These are phyloP conservation scores for Portevinia maculata DNA, from an alignment of 2,888 invertebrate genomes.

Conservation along the genomic window DNA sequence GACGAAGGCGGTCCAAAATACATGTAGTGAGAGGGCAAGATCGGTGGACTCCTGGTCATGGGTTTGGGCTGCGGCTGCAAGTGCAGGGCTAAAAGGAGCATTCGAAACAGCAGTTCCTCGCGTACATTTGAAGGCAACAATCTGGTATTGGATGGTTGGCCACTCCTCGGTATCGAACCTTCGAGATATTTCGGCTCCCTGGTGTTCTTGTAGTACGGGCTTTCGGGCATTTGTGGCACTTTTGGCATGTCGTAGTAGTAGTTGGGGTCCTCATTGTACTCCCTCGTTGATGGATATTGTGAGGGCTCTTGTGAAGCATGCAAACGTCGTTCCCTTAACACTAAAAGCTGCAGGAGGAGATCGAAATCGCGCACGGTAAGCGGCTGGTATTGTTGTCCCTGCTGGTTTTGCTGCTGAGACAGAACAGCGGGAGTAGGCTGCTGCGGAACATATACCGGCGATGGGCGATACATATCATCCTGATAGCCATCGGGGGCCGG, in stretches of 20 bases:
- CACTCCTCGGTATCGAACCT: conserved; percentile 81
- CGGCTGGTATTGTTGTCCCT: conserved; percentile 84
- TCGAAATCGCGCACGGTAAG: conserved; percentile 89
- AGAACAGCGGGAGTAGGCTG: background rate
- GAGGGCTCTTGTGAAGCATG: conserved; percentile 79
- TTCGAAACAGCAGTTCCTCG: conserved; percentile 88
- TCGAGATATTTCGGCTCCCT: conserved; percentile 77
- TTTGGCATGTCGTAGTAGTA: conserved; percentile 58
- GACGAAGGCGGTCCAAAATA: background rate
- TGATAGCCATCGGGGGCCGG: conserved; percentile 77
- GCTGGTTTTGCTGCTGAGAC: conserved; percentile 75
- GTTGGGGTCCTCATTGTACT: conserved; percentile 38
- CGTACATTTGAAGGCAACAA: conserved; percentile 87
- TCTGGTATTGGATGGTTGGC: conserved; percentile 17
- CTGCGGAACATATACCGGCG: conserved; percentile 77
- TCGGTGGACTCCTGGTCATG: conserved; percentile 49
- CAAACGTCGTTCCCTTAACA: conserved; percentile 86
- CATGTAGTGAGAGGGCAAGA: conserved; percentile 34
- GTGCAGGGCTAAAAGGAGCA: conserved; percentile 89
- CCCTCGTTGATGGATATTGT: conserved; percentile 76
- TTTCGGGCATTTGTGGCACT: conserved; percentile 44
- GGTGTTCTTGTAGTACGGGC: conserved; percentile 72
- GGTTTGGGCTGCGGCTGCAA: conserved; percentile 84
- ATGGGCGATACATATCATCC: conserved; percentile 78
- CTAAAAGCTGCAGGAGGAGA: conserved; percentile 86